A percentile compares a stretch with the other conserved stretches of the same genome.
These are phyloP conservation scores for Pyrocoelia pectoralis DNA, from an alignment of 2,888 invertebrate species.

Conservation along the genomic window DNA sequence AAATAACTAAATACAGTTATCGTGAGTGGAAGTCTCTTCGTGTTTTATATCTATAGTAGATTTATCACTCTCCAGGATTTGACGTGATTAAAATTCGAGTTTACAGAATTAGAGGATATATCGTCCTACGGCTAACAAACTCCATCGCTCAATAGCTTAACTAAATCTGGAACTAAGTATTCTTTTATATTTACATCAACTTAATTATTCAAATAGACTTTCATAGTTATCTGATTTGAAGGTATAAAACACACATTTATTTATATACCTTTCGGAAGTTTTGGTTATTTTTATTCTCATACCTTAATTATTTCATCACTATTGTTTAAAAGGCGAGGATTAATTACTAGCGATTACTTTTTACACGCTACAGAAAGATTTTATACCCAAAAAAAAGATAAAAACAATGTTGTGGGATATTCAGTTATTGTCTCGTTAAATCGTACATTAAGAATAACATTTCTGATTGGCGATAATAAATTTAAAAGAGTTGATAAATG, in stretches of 20 bases:
- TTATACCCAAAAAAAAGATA: constrained; percentile 22
- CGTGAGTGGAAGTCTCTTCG: background rate
- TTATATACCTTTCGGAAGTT: constrained; percentile 26
- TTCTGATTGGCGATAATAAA: background rate
- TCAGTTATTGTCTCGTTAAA: background rate
- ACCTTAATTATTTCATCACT: constrained; percentile 32
- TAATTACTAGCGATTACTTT: constrained; percentile 24
- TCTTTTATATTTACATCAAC: constrained; percentile 7
- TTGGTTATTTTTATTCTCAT: constrained; percentile 25
- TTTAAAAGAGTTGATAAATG: background rate
- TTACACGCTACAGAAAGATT: constrained; percentile 27
- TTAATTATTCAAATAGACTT: constrained; percentile 12
- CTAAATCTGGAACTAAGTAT: background rate
- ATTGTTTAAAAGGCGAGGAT: constrained; percentile 30
- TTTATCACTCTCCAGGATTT: constrained; percentile 8
- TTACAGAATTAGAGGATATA: constrained; percentile 7
- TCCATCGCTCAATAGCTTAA: background rate
- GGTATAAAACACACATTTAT: constrained; percentile 23
- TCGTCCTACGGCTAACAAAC: constrained; percentile 3
- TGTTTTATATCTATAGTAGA: constrained; percentile 10
- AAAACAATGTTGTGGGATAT: background rate
- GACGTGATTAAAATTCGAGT: constrained; percentile 9
- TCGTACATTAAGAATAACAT: background rate
- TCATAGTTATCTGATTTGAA: constrained; percentile 9
- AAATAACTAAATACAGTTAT: constrained; percentile 2